Evolutionary conservation across 2,888 invertebrate species (phyloP).

Genomic region (Catonia carolina): DNA sequence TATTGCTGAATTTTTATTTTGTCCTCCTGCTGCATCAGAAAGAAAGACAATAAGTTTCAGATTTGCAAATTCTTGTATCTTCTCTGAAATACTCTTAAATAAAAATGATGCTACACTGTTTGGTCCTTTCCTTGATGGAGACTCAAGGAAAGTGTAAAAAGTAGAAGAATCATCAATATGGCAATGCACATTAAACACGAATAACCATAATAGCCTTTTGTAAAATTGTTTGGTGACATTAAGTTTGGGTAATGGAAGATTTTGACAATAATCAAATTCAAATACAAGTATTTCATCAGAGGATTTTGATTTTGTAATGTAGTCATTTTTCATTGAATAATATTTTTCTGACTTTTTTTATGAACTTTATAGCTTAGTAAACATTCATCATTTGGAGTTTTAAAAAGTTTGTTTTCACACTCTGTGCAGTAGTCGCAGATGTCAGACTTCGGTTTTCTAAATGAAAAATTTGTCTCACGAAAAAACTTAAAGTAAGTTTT

Average conservation of each 20-base stretch:
- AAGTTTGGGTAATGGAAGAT: slow-evolving; percentile 31
- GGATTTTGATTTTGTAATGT: not conserved
- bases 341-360: not conserved
- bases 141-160: slow-evolving; percentile 27
- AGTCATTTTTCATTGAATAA: not conserved
- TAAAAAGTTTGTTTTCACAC: slow-evolving; percentile 17
- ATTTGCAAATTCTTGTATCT: slow-evolving; percentile 11
- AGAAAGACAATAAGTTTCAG: slow-evolving; percentile 25
- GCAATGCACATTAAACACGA: no score
- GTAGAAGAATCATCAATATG: slow-evolving; percentile 25
- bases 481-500: slow-evolving; percentile 28
- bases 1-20: slow-evolving; percentile 18
- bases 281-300: slow-evolving; percentile 18
- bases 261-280: slow-evolving; percentile 33
- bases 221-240: slow-evolving; percentile 26
- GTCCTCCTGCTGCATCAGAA: slow-evolving; percentile 25
- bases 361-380: slow-evolving; percentile 19
- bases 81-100: slow-evolving; percentile 22
- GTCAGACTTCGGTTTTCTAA: slow-evolving; percentile 26
- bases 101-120: slow-evolving; percentile 24
- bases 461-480: slow-evolving; percentile 23
- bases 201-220: slow-evolving; percentile 30
- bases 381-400: slow-evolving; percentile 24
- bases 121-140: slow-evolving; percentile 22
- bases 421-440: slow-evolving; percentile 28